phyloP scores from a whole-genome alignment of 2,888 invertebrate species.

The Drosophila koepferae region DNA sequence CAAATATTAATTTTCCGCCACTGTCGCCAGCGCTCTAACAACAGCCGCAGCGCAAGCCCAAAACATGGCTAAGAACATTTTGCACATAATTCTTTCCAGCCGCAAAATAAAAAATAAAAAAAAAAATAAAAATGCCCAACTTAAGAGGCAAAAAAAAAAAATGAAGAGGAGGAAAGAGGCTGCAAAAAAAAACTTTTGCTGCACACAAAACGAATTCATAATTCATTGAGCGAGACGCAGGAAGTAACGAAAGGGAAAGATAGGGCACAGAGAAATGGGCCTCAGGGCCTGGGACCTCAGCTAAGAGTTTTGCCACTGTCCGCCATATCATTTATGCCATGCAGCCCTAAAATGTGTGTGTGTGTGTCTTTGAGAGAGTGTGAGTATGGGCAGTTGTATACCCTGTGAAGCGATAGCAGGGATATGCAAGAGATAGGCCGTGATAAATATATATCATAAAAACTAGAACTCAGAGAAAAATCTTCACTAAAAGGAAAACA shows the following conservation, averaged over 20 bases:
- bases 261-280: conserved; percentile 13
- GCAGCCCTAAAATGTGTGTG: conserved; percentile 24
- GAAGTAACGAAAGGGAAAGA: neutral
- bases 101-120: conserved; percentile 59
- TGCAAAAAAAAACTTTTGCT: conserved; percentile 39
- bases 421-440: neutral
- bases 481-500: too few relatives aligned
- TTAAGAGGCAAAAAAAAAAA: conserved; percentile 9
- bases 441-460: neutral
- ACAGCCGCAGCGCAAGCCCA: conserved; percentile 18
- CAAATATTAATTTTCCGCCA: conserved; percentile 75
- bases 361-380: neutral
- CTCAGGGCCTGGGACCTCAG: conserved; percentile 26
- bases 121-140: conserved; percentile 35
- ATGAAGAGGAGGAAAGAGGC: conserved; percentile 3
- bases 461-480: too few relatives aligned
- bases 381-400: neutral
- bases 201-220: conserved; percentile 72
- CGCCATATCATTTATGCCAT: conserved; percentile 61
- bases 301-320: conserved; percentile 33
- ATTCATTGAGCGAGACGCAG: conserved; percentile 65
- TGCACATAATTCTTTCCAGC: conserved; percentile 73
- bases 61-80: conserved; percentile 73
- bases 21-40: conserved; percentile 51
- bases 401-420: conserved; percentile 8